These are phyloP conservation scores for Glyptemys insculpta DNA, from an alignment of 2,797 vertebrate genomes.

Conservation along the genomic window DNA sequence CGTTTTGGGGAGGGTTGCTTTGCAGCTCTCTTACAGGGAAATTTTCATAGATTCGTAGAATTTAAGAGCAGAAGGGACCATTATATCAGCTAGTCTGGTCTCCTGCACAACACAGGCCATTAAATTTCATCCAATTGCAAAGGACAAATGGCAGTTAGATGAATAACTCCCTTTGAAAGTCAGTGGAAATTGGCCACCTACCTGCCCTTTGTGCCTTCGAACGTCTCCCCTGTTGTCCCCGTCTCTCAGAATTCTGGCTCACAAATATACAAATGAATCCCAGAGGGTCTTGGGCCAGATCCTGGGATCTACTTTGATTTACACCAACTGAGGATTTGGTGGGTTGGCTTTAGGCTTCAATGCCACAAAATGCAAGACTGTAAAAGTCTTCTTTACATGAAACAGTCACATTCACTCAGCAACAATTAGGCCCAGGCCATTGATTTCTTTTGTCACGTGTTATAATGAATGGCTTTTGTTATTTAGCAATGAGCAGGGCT, in stretches of 20 bases:
- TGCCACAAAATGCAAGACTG: background rate
- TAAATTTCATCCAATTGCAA: background rate
- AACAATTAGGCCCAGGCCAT: background rate
- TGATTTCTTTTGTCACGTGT: background rate
- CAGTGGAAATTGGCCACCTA: background rate
- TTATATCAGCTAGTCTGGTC: background rate
- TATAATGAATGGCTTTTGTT: background rate
- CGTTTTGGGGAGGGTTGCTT: background rate
- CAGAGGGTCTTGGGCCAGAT: background rate
- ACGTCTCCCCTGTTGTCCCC: background rate
- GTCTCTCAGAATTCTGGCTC: background rate
- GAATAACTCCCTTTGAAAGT: background rate
- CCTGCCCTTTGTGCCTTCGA: too few relatives aligned
- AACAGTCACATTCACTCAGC: background rate
- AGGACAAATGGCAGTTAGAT: background rate
- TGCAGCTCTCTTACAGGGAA: background rate
- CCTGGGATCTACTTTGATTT: background rate
- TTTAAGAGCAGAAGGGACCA: background rate
- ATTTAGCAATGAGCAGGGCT: background rate
- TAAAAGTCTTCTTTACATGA: background rate
- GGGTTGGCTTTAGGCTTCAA: background rate
- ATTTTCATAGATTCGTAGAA: background rate
- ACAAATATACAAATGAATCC: background rate
- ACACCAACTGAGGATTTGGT: background rate
- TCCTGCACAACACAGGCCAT: background rate